Evolutionary conservation across 1,140 invertebrate species (phyloP), one percentile per base, ranked within the genome.

Genomic region (Heliconius hermathena): DNA sequence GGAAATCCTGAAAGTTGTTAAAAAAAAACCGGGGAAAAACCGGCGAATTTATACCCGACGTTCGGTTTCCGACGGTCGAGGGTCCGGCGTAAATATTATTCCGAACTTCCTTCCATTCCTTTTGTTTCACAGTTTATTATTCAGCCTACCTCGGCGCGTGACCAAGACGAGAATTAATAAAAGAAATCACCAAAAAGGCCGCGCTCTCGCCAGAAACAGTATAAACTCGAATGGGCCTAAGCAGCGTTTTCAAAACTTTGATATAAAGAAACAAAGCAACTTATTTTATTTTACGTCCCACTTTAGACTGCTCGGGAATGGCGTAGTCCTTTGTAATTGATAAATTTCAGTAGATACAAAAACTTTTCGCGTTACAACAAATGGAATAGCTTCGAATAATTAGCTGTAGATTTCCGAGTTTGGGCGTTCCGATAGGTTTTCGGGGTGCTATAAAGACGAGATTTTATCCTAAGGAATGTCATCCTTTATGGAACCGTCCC

Each of bases 51-150:
- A 89, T 88, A 84, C 83, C 86, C 84, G 85, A 88, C 85, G 85
- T 87, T 88, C 85, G 85, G 85, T 88, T 89, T 90, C 91, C 91
- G 86, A 79, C 84, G 85, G 84, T 79, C 86, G 84, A 82, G 84
- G 84, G 81, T 80, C 83, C 83, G 82, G 83, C 83, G 86, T 90
- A 90, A 91, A 91, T 91, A 91, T 91, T 90, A 93, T 91, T 90
- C 88, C 88, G 87, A 83, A 82, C 82, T 89, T 88, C 87, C 86
- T 89, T 89, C 87, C 86, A 89, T 90, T 87, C 85, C 84, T 84
- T 91, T 93, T 93, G 90, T 93, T 93, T 89, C 87, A 90, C 87
- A 84, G 85, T 92, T 88, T 90, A 91, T 91, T 91, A 88, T 89
- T 83, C 87, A 77, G 78, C 82, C 81, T 71, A 82, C 79, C 77